Percentiles rank a stretch among this genome's conserved stretches.
Evolutionary conservation across 2,888 invertebrate genomes (phyloP).

Genomic region (Drosophila koepferae): DNA sequence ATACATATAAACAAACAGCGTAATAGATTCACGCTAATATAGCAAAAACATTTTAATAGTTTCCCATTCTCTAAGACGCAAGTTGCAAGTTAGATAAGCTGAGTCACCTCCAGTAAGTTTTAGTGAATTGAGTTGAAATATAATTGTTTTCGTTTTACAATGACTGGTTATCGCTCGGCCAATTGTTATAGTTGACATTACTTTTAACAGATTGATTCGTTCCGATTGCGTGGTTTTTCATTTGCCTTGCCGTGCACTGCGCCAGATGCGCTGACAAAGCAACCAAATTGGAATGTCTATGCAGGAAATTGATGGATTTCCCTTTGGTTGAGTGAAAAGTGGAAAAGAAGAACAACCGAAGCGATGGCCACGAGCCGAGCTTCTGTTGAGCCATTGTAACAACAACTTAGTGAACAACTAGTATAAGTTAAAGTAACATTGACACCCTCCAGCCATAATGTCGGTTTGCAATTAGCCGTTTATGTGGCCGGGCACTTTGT

Average conservation of each 20-base stretch:
- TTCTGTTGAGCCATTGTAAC: neutral
- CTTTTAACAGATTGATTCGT: constrained; percentile 1
- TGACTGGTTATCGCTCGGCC: neutral
- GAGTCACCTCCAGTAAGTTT: neutral
- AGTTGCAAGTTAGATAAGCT: too few species aligned
- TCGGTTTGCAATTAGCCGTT: constrained; percentile 46
- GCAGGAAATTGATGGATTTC: constrained; percentile 79
- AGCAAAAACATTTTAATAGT: too few species aligned
- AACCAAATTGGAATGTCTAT: constrained; percentile 62
- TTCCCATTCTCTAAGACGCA: too few species aligned
- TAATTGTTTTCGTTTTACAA: neutral
- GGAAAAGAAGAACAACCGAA: constrained; percentile 24
- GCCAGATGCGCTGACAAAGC: constrained; percentile 26
- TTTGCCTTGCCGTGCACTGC: neutral
- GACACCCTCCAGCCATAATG: constrained; percentile 28
- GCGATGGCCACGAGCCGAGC: neutral
- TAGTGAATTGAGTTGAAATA: neutral
- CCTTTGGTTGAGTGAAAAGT: constrained; percentile 39
- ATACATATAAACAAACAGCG: too few species aligned
- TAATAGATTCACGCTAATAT: too few species aligned
- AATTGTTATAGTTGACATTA: neutral
- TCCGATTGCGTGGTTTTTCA: constrained; percentile 16
- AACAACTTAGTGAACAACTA: neutral
- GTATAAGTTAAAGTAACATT: neutral
- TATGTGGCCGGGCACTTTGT: constrained; percentile 38